Conservation (phyloP, 2,113 vertebrate species). For the Tragelaphus scriptus region DNA sequence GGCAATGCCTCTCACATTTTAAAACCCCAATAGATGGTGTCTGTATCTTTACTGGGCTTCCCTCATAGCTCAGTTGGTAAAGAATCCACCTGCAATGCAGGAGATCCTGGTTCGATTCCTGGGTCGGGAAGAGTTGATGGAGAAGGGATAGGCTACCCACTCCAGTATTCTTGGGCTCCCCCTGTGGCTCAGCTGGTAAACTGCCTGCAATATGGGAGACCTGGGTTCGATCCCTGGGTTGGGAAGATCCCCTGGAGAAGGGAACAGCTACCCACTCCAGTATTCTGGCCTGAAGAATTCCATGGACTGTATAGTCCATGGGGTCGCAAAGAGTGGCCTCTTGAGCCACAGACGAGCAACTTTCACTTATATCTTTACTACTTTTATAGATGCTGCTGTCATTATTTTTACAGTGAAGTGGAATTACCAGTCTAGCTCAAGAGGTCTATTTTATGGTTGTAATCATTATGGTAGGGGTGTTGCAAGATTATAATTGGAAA, state of each 20-base stretch:
- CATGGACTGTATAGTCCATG: not conserved
- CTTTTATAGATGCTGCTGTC: not conserved
- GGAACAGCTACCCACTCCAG: not conserved
- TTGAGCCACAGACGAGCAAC: not conserved
- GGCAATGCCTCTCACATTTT: not conserved
- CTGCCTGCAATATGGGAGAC: rapidly evolving
- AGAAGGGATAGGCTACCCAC: not conserved
- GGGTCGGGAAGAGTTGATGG: not conserved
- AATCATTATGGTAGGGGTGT: not conserved
- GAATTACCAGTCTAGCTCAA: not conserved
- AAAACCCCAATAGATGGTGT: not conserved
- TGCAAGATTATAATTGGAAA: not conserved
- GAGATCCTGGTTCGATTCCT: not conserved
- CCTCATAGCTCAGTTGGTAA: not conserved
- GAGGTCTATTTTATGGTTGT: not conserved
- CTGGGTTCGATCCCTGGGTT: not conserved
- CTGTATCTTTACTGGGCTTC: not conserved
- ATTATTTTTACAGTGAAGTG: not conserved
- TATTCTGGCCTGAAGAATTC: not conserved
- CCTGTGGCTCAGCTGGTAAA: not conserved
- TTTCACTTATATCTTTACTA: not conserved
- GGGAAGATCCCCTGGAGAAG: not conserved
- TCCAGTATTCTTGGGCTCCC: not conserved
- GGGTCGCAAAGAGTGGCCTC: not conserved
- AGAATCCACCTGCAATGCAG: not conserved